A percentile compares a stretch with the other conserved stretches of the same genome.
Evolutionary conservation across 2,888 invertebrate genomes (phyloP).

Genomic region (Eupeodes luniger): DNA sequence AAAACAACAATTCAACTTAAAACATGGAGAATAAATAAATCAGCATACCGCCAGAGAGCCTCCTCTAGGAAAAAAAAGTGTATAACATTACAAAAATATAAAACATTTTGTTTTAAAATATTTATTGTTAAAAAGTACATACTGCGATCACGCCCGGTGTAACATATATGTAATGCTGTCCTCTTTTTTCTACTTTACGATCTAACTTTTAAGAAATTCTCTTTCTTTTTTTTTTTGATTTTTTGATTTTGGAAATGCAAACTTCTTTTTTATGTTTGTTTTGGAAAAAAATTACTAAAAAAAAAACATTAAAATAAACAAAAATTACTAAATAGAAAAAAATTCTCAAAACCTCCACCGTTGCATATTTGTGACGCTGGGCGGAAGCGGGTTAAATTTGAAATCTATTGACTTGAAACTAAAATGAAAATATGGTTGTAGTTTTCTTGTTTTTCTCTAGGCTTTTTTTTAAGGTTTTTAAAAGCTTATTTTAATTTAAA

Average conservation of each 20-base stretch:
- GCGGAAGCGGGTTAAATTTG: constrained; percentile 82
- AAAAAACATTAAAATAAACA: constrained; percentile 8
- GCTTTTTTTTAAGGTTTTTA: not conserved
- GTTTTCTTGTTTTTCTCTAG: not conserved
- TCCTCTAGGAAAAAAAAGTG: constrained; percentile 61
- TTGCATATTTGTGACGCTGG: constrained; percentile 82
- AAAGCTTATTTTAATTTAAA: not conserved
- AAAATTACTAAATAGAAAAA: constrained; percentile 13
- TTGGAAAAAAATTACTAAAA: constrained; percentile 57
- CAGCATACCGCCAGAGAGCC: constrained; percentile 48
- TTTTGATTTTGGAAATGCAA: constrained; percentile 50
- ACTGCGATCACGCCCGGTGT: constrained; percentile 82
- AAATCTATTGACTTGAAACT: constrained; percentile 48
- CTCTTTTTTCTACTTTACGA: constrained; percentile 64
- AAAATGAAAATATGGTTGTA: constrained; percentile 65
- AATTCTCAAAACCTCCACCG: constrained; percentile 78
- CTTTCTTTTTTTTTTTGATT: constrained; percentile 18
- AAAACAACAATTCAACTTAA: constrained; percentile 50
- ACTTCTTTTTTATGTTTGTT: constrained; percentile 33
- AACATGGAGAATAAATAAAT: constrained; percentile 33
- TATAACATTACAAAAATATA: constrained; percentile 7
- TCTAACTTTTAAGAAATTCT: constrained; percentile 64
- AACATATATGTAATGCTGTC: constrained; percentile 80
- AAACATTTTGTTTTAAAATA: not conserved
- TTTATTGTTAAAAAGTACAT: constrained; percentile 52